These are phyloP conservation scores for Nezara viridula DNA, from an alignment of 2,888 invertebrate species.

Conservation along the genomic window DNA sequence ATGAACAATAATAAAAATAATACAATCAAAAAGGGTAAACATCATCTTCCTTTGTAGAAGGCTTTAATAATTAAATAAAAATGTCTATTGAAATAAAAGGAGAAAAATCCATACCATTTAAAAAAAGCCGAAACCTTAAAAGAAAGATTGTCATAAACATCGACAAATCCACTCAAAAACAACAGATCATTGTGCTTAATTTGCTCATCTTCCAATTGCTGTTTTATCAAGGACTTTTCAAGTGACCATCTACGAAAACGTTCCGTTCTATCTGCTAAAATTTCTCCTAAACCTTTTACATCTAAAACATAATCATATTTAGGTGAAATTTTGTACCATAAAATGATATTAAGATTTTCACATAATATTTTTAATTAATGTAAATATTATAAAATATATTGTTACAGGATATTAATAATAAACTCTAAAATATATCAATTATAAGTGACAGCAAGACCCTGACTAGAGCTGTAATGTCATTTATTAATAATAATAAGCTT, in stretches of 20 bases:
- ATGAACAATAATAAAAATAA: no score
- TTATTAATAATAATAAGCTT: no score
- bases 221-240: slow-evolving; percentile 61
- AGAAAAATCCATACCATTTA: slow-evolving; percentile 63
- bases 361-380: background rate
- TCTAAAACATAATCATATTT: slow-evolving; percentile 57
- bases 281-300: slow-evolving; percentile 60
- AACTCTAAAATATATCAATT: no score
- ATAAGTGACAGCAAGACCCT: no score
- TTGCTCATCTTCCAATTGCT: slow-evolving; percentile 64
- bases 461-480: no score
- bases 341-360: background rate
- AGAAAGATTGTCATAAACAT: slow-evolving; percentile 66
- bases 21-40: no score
- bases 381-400: no score
- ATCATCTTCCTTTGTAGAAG: no score
- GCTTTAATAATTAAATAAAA: no score
- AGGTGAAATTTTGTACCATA: background rate
- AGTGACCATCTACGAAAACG: slow-evolving; percentile 63
- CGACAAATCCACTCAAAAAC: slow-evolving; percentile 65
- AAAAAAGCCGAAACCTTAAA: slow-evolving; percentile 65
- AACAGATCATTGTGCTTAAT: slow-evolving; percentile 65
- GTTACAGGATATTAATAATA: no score
- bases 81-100: no score
- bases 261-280: slow-evolving; percentile 57